Evolutionary conservation across 2,888 invertebrate genomes (phyloP).

Genomic region (Euphydryas editha): DNA sequence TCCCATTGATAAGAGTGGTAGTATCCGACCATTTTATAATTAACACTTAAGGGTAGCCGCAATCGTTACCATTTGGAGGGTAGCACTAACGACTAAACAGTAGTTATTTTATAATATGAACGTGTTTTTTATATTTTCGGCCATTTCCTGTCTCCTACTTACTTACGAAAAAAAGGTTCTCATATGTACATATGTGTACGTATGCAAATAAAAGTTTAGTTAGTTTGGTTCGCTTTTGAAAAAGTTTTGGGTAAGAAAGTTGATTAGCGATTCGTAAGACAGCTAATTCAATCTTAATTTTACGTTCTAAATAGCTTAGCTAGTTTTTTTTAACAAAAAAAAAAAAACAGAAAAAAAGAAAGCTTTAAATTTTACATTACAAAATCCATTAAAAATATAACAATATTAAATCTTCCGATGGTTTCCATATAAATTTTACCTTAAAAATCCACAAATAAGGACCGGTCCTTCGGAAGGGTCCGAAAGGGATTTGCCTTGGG

Average conservation of each 20-base stretch:
- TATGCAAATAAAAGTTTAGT: background rate
- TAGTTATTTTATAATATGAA: conserved; percentile 13
- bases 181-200: too few species aligned
- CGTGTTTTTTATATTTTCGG: background rate
- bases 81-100: conserved; percentile 10
- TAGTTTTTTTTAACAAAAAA: background rate
- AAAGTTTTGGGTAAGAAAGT: background rate
- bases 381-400: conserved; percentile 52
- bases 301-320: background rate
- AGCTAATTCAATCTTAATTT: background rate
- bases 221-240: background rate
- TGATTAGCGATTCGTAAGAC: background rate
- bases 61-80: conserved; percentile 21
- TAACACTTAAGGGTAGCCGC: conserved; percentile 12
- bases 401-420: conserved; percentile 46
- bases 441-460: conserved; percentile 84
- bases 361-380: background rate
- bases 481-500: conserved; percentile 82
- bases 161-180: background rate
- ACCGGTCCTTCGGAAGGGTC: conserved; percentile 80
- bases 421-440: conserved; percentile 80
- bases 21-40: conserved; percentile 32
- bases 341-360: background rate
- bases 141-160: background rate
- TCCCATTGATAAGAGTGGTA: conserved; percentile 23